These are phyloP conservation scores for Bubalus kerabau DNA, from an alignment of 2,113 vertebrate genomes.

Conservation along the genomic window DNA sequence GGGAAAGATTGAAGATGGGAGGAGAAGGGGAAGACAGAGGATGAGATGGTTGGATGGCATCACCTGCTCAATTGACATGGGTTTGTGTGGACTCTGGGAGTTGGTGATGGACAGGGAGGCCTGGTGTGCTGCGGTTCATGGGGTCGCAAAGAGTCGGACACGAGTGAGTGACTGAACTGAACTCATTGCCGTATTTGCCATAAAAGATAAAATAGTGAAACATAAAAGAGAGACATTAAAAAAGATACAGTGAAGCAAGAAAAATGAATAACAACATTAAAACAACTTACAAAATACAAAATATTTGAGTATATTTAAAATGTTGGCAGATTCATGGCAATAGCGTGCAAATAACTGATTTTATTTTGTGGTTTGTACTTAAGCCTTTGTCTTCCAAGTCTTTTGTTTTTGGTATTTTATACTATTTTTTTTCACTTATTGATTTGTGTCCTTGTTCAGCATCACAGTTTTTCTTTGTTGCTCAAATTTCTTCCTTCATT, in stretches of 20 bases:
- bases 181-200: background rate
- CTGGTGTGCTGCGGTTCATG: accelerated
- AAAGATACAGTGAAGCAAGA: background rate
- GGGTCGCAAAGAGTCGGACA: too few relatives aligned
- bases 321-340: background rate
- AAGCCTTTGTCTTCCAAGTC: background rate
- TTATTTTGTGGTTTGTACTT: background rate
- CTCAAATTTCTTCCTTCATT: background rate
- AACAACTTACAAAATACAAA: background rate
- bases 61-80: accelerated
- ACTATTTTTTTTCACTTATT: background rate
- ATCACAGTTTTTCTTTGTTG: background rate
- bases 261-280: background rate
- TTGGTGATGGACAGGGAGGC: too few relatives aligned
- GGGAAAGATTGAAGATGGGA: too few relatives aligned
- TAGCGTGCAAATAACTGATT: background rate
- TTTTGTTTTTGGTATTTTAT: background rate
- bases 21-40: too few relatives aligned
- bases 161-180: too few relatives aligned
- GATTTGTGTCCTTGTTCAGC: background rate
- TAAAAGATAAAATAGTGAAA: background rate
- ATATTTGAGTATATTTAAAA: background rate
- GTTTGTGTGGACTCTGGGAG: too few relatives aligned
- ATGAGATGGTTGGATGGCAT: too few relatives aligned
- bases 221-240: background rate